Base-by-base conservation (phyloP, 1,140 invertebrate genomes). In the Drosophila orosa region DNA sequence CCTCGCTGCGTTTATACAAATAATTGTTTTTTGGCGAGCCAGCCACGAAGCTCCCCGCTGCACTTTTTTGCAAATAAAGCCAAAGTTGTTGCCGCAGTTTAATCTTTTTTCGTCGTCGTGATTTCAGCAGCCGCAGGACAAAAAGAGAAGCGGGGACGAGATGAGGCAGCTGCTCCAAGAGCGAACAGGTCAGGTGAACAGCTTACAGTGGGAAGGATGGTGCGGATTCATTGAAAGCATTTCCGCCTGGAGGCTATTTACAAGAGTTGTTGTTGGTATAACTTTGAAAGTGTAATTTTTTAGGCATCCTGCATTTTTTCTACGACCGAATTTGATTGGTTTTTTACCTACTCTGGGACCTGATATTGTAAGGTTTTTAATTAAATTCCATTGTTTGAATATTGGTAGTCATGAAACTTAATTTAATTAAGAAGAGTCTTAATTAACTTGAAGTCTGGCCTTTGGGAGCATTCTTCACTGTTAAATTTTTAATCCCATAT, bases 21-120 rank as follows among this genome's bases (percentile, higher is more conserved):
- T 87, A 87, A 87, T 87, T 87, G 84, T 83, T 87, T 86, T 87
- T 77, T 63, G 83, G 73, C 74, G 52, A 73, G 75, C 67, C 83
- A 72, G 68, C 58, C 63, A 74, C 62, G 63, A 19, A 58, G 68
- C 58, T 61, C 31, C 55, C 58, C 42, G 58, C 60, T 71, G 75
- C 58, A 80, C 61, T 77, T 71, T 61, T 52, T 48, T 63, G 59
- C 63, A 80, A 80, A 71, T 71, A 69, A 71, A 78, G 68, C 71
- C 59, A 71, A 77, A 84, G 82, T 80, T 86, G 65, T 72, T 86
- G 72, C 72, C 59, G 80, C 60, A 83, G 68, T 73, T 87, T 87
- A 85, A 81, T 74, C 82, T 74, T 52, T 67, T 76, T 67, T 60
- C 61, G 37, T 74, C 45, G 61, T 59, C 65, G 63, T 77, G 63